Evolutionary conservation across 2,113 vertebrate species (phyloP).

Genomic region (Nannobrachium achirus): DNA sequence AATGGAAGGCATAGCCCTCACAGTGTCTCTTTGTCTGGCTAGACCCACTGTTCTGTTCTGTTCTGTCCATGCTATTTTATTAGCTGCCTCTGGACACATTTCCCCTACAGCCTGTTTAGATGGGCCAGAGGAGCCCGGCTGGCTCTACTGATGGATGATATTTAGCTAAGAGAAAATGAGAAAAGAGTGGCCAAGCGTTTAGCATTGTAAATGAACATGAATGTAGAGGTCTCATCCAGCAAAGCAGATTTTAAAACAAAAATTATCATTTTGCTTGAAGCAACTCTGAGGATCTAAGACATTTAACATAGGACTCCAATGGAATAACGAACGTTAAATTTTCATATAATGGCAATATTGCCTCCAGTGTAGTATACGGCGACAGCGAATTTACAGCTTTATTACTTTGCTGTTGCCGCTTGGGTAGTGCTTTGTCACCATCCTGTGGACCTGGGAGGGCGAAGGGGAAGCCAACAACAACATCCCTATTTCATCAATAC

Average conservation of each 20-base stretch:
- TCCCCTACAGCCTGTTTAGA: constrained; percentile 44
- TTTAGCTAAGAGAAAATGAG: constrained; percentile 44
- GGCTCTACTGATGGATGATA: constrained; percentile 54
- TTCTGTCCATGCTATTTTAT: constrained; percentile 65
- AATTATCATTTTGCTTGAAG: constrained; percentile 1
- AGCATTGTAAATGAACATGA: constrained; percentile 24
- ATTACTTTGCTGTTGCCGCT: too few relatives aligned
- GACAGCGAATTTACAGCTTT: too few relatives aligned
- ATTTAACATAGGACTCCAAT: background rate
- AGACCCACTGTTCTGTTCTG: constrained; percentile 35
- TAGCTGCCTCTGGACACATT: constrained; percentile 55
- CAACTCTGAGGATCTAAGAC: background rate
- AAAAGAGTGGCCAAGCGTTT: constrained; percentile 21
- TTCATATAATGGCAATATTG: constrained; percentile 9
- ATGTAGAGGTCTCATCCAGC: constrained; percentile 1
- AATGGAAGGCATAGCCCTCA: constrained; percentile 44
- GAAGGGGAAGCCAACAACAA: too few relatives aligned
- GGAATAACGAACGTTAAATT: background rate
- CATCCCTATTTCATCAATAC: too few relatives aligned
- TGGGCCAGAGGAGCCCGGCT: constrained; percentile 36
- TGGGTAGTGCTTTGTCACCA: too few relatives aligned
- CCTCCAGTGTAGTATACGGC: too few relatives aligned
- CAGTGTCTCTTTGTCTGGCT: constrained; percentile 67
- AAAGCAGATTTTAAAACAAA: constrained; percentile 7
- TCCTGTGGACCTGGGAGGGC: too few relatives aligned